These are phyloP conservation scores for Euleptes europaea DNA, from an alignment of 2,113 vertebrate species.

Conservation along the genomic window DNA sequence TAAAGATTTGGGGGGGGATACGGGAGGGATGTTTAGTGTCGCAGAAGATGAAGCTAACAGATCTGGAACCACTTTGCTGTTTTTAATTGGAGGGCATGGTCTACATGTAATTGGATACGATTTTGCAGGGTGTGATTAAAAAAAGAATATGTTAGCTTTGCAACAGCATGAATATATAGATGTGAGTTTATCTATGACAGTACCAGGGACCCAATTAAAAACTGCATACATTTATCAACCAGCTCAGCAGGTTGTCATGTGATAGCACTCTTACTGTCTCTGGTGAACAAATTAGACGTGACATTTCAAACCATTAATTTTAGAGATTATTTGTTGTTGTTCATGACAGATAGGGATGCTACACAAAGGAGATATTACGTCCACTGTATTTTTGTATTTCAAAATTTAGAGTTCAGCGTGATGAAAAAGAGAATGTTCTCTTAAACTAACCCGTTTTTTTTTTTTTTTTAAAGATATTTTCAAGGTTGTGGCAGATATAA, in stretches of 20 bases:
- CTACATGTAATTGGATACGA: neutral
- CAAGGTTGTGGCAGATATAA: neutral
- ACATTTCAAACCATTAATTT: slow-evolving; percentile 34
- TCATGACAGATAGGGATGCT: neutral
- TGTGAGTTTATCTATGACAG: slow-evolving; percentile 10
- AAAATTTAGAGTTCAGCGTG: neutral
- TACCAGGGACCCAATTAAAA: slow-evolving; percentile 34
- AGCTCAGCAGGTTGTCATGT: slow-evolving; percentile 8
- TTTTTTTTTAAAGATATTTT: neutral
- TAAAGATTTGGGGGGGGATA: neutral
- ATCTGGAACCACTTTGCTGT: neutral
- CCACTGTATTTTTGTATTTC: neutral
- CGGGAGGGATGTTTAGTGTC: neutral
- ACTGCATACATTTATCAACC: slow-evolving; percentile 34
- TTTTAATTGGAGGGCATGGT: neutral
- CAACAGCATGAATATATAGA: neutral
- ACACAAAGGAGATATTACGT: neutral
- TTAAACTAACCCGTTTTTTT: neutral
- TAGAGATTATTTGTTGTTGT: neutral
- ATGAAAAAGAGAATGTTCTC: neutral
- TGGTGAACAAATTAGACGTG: slow-evolving; percentile 23
- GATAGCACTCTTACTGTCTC: slow-evolving; percentile 1
- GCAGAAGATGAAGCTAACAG: neutral
- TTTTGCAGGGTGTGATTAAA: neutral
- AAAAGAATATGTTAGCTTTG: slow-evolving; percentile 16